Conservation (phyloP, 2,113 vertebrate genomes). For the Struthio camelus region DNA sequence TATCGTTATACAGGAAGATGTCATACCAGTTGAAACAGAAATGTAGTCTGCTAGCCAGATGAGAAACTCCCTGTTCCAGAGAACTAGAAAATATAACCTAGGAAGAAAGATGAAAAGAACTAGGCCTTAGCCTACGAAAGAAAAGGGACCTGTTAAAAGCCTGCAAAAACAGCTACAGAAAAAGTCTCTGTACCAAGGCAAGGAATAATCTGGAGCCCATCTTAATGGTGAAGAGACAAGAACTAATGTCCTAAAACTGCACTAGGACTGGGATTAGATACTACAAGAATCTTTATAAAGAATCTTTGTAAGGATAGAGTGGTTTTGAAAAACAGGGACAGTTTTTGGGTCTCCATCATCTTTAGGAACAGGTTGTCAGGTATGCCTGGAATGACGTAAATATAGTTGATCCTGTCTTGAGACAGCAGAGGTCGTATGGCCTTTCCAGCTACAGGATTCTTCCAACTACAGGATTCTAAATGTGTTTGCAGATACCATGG, state of each 20-base stretch:
- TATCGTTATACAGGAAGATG: not conserved
- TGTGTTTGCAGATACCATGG: not conserved
- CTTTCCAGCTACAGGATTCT: not conserved
- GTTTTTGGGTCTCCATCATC: not conserved
- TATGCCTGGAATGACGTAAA: not conserved
- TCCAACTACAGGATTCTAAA: not conserved
- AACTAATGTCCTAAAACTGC: not conserved
- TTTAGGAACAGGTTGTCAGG: not conserved
- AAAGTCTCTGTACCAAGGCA: not conserved
- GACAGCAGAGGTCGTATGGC: rapidly evolving
- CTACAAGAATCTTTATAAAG: not conserved
- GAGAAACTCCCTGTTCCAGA: not conserved
- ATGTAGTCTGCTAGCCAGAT: not conserved
- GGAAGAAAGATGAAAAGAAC: not conserved
- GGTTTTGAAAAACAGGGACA: not conserved
- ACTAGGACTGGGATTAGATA: not conserved
- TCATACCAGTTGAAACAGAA: not conserved
- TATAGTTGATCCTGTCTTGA: not conserved
- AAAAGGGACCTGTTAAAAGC: not conserved
- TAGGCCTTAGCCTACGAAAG: not conserved
- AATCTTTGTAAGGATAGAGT: not conserved
- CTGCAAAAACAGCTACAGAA: not conserved
- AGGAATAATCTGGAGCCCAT: not conserved
- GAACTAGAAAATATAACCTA: not conserved
- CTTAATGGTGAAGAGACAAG: not conserved